Evolutionary conservation across 2,888 invertebrate genomes (phyloP).

Genomic region (Watsonalla binaria): DNA sequence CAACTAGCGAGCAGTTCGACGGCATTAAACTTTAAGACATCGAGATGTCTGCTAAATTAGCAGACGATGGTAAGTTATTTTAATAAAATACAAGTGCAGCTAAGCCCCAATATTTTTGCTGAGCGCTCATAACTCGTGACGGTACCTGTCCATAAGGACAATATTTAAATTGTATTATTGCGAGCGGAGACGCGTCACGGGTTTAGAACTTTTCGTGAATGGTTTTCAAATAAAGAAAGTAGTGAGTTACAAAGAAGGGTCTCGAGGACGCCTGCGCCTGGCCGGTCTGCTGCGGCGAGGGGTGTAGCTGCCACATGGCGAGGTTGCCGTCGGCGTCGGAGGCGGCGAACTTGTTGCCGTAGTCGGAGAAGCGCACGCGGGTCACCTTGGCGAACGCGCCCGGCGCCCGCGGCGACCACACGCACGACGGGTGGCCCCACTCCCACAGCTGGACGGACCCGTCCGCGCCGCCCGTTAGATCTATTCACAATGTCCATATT

Average conservation of each 20-base stretch:
- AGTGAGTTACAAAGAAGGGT: slow-evolving; percentile 90
- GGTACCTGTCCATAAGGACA: too few relatives aligned
- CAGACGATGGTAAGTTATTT: too few relatives aligned
- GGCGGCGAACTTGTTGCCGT: slow-evolving; percentile 99
- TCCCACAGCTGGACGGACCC: slow-evolving; percentile 98
- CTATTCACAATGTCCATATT: slow-evolving; percentile 74
- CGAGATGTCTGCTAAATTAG: too few relatives aligned
- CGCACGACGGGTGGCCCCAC: slow-evolving; percentile 96
- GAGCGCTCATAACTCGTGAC: too few relatives aligned
- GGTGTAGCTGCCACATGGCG: slow-evolving; percentile 95
- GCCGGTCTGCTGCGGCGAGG: slow-evolving; percentile 76
- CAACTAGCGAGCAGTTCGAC: too few relatives aligned
- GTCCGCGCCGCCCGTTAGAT: slow-evolving; percentile 96
- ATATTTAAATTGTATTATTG: too few relatives aligned
- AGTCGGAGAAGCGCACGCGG: slow-evolving; percentile 95
- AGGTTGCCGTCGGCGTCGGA: slow-evolving; percentile 98
- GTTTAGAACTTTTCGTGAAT: too few relatives aligned
- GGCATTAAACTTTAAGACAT: too few relatives aligned
- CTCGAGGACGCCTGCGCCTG: slow-evolving; percentile 79
- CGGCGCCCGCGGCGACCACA: slow-evolving; percentile 93
- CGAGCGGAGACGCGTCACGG: too few relatives aligned
- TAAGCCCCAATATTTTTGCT: too few relatives aligned
- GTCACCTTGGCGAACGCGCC: slow-evolving; percentile 98
- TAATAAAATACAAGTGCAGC: too few relatives aligned
- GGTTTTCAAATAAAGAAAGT: neutral